Evolutionary conservation across 2,888 invertebrate genomes (phyloP), one percentile per base, ranked within the genome.

Genomic region (Ecliptopera silaceata): DNA sequence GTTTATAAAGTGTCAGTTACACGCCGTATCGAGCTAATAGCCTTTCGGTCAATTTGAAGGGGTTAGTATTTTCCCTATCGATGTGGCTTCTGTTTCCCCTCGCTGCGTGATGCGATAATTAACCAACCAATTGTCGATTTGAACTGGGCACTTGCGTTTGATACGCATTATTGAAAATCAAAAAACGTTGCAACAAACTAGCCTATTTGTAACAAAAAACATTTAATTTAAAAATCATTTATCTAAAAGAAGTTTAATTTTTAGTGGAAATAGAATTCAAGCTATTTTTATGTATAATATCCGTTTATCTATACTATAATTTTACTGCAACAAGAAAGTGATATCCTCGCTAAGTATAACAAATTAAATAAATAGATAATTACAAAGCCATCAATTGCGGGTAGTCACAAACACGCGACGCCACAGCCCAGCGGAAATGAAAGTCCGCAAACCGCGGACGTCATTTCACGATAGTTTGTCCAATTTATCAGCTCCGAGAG

Each of bases 391-490:
- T 41, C n/a, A 41, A 65, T 63, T 70, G 68, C 71, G 10, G 36
- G 18, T 18, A 39, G 22, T 10, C 12, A 41, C 41, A 74, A 8
- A 26, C 26, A 26, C 26, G 26, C 26, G 26, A 22, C 75, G 72
- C 74, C 75, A 78, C 75, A 84, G 83, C 79, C 81, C 78, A 77
- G 78, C 80, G 84, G 80, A 84, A 84, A 86, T 86, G 84, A 83
- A 84, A 83, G 79, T 77, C 71, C 81, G 76, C 83, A 84, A 77
- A 84, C 85, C 84, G 77, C 84, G 84, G 79, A 82, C 79, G 86
- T 86, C 87, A 86, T 88, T 88, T 85, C 69, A 82, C 84, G 82
- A 89, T 87, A 89, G 89, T 89, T 89, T 88, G 88, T 85, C 87
- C 88, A 89, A 91, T 90, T 89, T 89, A 91, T 89, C 89, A 88